Conservation (phyloP, 2,888 invertebrate genomes). For the Athalia rosae region DNA sequence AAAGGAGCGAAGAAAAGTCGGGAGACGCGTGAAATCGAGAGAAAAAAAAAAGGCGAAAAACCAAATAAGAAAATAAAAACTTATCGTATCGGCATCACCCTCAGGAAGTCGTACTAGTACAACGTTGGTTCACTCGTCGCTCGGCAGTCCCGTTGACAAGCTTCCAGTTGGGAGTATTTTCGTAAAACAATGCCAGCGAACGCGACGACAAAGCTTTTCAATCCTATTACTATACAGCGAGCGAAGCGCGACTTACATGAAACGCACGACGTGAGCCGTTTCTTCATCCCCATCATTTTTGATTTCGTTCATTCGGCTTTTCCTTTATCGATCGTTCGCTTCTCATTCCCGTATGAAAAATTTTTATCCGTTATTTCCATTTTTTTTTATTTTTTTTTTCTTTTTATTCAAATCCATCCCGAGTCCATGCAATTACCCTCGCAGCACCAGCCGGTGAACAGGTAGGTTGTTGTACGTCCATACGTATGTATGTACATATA, state of each 20-base stretch:
- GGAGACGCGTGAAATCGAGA: neutral
- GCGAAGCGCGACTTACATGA: too few species aligned
- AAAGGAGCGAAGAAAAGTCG: too few species aligned
- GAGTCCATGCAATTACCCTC: neutral
- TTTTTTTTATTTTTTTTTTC: too few species aligned
- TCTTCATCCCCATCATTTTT: too few species aligned
- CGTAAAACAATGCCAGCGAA: neutral
- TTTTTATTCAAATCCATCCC: neutral
- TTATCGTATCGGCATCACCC: slow-evolving; percentile 20
- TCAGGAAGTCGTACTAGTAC: slow-evolving; percentile 24
- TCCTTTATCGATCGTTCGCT: too few species aligned
- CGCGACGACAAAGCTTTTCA: slow-evolving; percentile 24
- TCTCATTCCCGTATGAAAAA: too few species aligned
- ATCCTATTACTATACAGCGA: slow-evolving; percentile 7
- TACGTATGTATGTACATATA: neutral
- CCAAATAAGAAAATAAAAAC: neutral
- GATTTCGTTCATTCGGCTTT: too few species aligned
- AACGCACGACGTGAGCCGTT: too few species aligned
- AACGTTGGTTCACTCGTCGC: neutral
- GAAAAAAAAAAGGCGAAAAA: neutral
- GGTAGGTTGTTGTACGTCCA: neutral
- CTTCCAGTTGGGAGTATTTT: too few species aligned
- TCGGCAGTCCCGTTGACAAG: too few species aligned
- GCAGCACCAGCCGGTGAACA: neutral
- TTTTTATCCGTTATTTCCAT: too few species aligned